These are phyloP conservation scores for Zelostemma sp. DNA, from an alignment of 1,140 invertebrate genomes.

Conservation along the genomic window DNA sequence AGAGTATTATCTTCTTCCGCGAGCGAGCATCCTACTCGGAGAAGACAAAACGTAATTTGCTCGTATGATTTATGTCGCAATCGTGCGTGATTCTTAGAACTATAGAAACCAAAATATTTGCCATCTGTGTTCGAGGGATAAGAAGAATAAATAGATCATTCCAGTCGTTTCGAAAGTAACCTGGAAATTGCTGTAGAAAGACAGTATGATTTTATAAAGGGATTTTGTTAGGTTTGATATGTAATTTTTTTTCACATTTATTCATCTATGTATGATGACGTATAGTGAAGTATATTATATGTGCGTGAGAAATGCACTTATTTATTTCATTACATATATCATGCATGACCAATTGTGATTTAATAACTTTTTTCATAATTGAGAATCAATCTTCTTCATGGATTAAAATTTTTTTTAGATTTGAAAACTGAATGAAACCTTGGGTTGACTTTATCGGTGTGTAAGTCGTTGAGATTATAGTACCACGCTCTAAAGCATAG, in stretches of 20 bases:
- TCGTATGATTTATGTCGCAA: slow-evolving; percentile 25
- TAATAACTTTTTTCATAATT: too few species aligned
- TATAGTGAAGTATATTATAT: too few species aligned
- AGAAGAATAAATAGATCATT: neutral
- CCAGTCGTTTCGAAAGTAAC: too few species aligned
- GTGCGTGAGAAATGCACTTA: too few species aligned
- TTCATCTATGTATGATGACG: too few species aligned
- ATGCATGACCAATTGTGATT: too few species aligned
- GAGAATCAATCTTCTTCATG: too few species aligned
- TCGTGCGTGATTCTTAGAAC: slow-evolving; percentile 25
- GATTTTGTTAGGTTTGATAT: too few species aligned
- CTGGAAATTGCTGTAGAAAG: neutral
- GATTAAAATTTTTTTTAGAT: too few species aligned
- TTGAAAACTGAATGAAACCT: slow-evolving; percentile 36
- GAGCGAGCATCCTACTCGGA: slow-evolving; percentile 27
- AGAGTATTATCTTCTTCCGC: slow-evolving; percentile 38
- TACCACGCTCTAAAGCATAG: slow-evolving; percentile 36
- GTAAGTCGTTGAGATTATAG: slow-evolving; percentile 60
- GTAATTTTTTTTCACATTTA: too few species aligned
- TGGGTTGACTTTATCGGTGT: slow-evolving; percentile 52
- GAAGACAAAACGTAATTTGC: slow-evolving; percentile 34
- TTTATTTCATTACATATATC: too few species aligned
- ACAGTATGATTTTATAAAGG: too few species aligned
- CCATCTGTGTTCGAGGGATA: slow-evolving; percentile 5
- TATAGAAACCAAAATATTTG: slow-evolving; percentile 17